phyloP scores from a whole-genome alignment of 2,113 vertebrate species.

The Podarcis raffonei region DNA sequence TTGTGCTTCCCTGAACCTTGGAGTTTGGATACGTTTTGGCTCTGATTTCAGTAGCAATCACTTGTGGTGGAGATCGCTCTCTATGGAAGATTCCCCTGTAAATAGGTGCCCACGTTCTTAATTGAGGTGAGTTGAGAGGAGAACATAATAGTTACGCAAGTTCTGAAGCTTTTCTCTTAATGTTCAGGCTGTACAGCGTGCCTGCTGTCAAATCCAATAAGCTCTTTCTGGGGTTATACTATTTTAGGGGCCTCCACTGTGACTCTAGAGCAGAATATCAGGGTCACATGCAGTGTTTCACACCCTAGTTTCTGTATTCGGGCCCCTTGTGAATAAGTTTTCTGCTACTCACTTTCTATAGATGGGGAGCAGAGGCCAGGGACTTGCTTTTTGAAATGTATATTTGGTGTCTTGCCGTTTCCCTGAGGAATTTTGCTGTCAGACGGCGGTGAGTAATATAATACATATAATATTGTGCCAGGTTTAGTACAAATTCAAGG shows the following conservation, averaged over 20 bases:
- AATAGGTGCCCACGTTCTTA: background rate
- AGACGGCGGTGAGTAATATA: background rate
- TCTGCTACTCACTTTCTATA: background rate
- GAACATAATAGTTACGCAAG: no score
- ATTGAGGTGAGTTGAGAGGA: no score
- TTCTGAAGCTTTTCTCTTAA: background rate
- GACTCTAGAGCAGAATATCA: background rate
- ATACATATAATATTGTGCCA: background rate
- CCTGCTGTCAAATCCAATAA: background rate
- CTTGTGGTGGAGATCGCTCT: background rate
- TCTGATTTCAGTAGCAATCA: no score
- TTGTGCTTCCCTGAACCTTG: background rate
- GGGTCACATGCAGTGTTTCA: background rate
- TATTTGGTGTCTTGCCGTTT: background rate
- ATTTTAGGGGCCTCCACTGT: background rate
- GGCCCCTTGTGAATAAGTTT: background rate
- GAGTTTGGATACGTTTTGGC: rapidly evolving
- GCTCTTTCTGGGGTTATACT: no score
- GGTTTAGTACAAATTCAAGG: background rate
- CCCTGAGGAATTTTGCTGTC: background rate
- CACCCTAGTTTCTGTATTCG: background rate
- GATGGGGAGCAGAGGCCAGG: background rate
- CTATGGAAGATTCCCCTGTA: background rate
- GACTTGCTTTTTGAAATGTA: background rate
- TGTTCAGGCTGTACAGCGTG: background rate